phyloP scores from a whole-genome alignment of 2,888 invertebrate species.

The Macropis europaea region DNA sequence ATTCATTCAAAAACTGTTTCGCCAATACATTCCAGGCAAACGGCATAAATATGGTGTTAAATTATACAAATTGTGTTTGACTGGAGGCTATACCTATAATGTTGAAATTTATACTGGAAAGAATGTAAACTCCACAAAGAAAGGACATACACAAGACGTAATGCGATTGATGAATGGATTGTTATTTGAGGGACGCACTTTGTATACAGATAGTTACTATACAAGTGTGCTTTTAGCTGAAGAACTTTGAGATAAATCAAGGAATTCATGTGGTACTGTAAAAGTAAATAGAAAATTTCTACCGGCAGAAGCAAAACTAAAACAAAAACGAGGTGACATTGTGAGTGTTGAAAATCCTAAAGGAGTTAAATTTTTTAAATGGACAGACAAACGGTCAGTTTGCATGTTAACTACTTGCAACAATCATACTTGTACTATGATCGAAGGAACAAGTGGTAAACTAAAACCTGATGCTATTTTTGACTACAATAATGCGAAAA shows the following conservation, averaged over 20 bases:
- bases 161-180: constrained; percentile 9
- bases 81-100: too few relatives aligned
- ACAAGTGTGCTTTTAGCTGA: constrained; percentile 20
- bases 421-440: not conserved
- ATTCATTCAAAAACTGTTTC: not conserved
- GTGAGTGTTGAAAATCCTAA: not conserved
- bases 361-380: not conserved
- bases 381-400: not conserved
- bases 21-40: not conserved
- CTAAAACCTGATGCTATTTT: not conserved
- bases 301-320: not conserved
- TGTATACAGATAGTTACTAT: constrained; percentile 12
- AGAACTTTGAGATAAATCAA: constrained; percentile 6
- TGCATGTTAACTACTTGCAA: not conserved
- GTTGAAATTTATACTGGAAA: too few relatives aligned
- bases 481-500: constrained; percentile 14
- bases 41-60: too few relatives aligned
- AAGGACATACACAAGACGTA: too few relatives aligned
- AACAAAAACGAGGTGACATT: not conserved
- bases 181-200: constrained; percentile 17
- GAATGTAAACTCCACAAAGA: too few relatives aligned
- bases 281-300: constrained; percentile 11
- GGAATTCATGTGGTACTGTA: constrained; percentile 14
- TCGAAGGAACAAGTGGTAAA: not conserved
- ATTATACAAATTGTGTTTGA: too few relatives aligned